phyloP scores from a whole-genome alignment of 2,888 invertebrate species.

The Lathronympha strigana region DNA sequence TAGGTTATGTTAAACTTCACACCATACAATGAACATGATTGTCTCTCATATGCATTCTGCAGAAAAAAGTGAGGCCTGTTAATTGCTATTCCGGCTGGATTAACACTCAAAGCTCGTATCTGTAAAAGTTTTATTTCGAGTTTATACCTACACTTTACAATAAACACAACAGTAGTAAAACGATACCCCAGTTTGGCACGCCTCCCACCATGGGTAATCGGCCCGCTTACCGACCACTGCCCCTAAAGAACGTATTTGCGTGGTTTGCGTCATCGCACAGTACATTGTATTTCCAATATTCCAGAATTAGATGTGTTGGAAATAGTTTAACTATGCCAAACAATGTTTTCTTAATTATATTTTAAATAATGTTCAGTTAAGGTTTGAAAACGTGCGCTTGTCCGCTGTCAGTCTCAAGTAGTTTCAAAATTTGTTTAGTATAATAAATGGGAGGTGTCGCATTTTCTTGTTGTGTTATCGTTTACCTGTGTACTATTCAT shows the following conservation, averaged over 20 bases:
- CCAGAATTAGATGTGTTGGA: background rate
- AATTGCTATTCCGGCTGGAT: too few relatives aligned
- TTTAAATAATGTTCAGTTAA: background rate
- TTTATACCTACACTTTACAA: background rate
- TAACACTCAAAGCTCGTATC: too few relatives aligned
- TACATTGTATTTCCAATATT: constrained; percentile 14
- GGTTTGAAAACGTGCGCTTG: too few relatives aligned
- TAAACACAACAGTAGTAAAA: background rate
- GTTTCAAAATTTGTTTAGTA: too few relatives aligned
- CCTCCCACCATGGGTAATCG: background rate
- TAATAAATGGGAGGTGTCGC: too few relatives aligned
- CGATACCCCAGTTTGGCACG: constrained; percentile 20
- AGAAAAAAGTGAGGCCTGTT: too few relatives aligned
- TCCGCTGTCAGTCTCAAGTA: too few relatives aligned
- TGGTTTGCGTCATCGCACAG: constrained; percentile 21
- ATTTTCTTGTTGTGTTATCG: too few relatives aligned
- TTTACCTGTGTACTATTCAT: too few relatives aligned
- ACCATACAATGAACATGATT: too few relatives aligned
- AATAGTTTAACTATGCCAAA: constrained; percentile 16
- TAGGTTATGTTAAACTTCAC: too few relatives aligned
- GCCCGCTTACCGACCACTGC: constrained; percentile 15
- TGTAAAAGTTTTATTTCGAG: background rate
- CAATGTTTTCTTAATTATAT: background rate
- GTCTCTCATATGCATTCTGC: too few relatives aligned
- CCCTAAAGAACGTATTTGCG: constrained; percentile 15